Evolutionary conservation across 1,140 invertebrate genomes (phyloP).

Genomic region (Thaumetopoea pityocampa): DNA sequence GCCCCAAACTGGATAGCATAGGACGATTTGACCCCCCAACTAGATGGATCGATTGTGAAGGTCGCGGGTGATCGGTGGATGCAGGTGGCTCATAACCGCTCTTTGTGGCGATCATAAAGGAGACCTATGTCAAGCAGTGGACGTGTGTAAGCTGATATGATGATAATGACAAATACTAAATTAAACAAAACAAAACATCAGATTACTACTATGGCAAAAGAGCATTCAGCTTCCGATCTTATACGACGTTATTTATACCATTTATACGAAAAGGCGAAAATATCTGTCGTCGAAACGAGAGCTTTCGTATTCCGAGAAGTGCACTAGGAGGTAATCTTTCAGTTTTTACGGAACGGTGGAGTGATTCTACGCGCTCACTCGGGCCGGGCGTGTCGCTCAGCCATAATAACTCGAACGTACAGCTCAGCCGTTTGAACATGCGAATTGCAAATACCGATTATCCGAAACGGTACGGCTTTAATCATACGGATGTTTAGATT

Average conservation of each 20-base stretch:
- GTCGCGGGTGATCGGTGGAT: too few relatives aligned
- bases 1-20: too few relatives aligned
- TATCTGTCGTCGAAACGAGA: slow-evolving; percentile 6
- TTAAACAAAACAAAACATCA: too few relatives aligned
- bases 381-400: not conserved
- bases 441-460: slow-evolving; percentile 46
- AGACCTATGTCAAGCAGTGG: too few relatives aligned
- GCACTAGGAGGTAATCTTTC: slow-evolving; percentile 17
- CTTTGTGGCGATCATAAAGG: too few relatives aligned
- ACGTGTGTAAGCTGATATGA: too few relatives aligned
- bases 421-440: slow-evolving; percentile 20
- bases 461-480: slow-evolving; percentile 32
- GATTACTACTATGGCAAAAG: slow-evolving; percentile 11
- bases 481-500: slow-evolving; percentile 36
- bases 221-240: slow-evolving; percentile 10
- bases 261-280: slow-evolving; percentile 10
- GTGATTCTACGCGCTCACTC: slow-evolving; percentile 1
- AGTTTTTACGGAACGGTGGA: slow-evolving; percentile 10
- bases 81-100: too few relatives aligned
- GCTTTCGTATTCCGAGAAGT: slow-evolving; percentile 17
- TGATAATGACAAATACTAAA: too few relatives aligned
- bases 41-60: too few relatives aligned
- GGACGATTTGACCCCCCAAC: too few relatives aligned
- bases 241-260: not conserved
- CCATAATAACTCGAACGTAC: slow-evolving; percentile 1